phyloP scores from a whole-genome alignment of 2,888 invertebrate genomes.

The Zelleria hepariella region DNA sequence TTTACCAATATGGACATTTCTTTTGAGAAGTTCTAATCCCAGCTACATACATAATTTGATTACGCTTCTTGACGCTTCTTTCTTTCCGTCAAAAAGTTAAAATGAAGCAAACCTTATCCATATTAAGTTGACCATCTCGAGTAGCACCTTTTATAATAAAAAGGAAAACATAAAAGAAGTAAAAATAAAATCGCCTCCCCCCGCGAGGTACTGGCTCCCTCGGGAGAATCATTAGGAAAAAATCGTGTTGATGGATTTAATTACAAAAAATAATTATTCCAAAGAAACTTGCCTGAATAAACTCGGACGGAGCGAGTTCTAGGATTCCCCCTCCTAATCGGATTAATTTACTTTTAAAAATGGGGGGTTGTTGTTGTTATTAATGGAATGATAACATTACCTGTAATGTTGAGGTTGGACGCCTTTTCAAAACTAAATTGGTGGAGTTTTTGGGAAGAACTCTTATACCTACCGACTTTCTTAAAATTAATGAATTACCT shows the following conservation, averaged over 20 bases:
- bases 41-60: no score
- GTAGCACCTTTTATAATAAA: conserved; percentile 26
- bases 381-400: conserved; percentile 72
- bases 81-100: no score
- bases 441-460: no score
- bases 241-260: conserved; percentile 74
- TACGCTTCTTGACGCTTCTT: no score
- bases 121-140: conserved; percentile 16
- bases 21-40: no score
- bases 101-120: no score
- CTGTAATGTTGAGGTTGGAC: conserved; percentile 43
- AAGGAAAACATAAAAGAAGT: conserved; percentile 33
- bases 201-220: conserved; percentile 38
- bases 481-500: neutral
- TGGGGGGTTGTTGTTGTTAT: conserved; percentile 67
- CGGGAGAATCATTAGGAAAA: conserved; percentile 71
- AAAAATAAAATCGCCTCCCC: conserved; percentile 39
- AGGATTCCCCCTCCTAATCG: conserved; percentile 69
- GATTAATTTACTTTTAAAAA: conserved; percentile 72
- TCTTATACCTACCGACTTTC: no score
- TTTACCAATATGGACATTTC: no score
- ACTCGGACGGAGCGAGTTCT: conserved; percentile 69
- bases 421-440: conserved; percentile 34
- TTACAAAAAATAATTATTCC: conserved; percentile 72
- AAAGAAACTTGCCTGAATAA: conserved; percentile 70